Conservation (phyloP, 2,888 invertebrate species). For the Xestia rhomboidea region DNA sequence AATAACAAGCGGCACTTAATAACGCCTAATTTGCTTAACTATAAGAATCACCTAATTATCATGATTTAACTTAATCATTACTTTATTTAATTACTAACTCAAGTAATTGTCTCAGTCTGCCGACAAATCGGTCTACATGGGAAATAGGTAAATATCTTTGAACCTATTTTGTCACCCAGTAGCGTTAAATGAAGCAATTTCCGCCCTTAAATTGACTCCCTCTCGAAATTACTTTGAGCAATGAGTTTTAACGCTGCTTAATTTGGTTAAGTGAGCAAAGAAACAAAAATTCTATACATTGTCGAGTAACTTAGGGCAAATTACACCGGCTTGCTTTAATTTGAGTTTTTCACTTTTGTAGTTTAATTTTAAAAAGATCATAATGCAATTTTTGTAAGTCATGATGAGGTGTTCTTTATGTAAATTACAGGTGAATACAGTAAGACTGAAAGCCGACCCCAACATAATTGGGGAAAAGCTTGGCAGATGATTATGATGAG, state of each 20-base stretch:
- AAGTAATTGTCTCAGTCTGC: conserved; percentile 53
- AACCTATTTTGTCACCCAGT: conserved; percentile 77
- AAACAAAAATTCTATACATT: conserved; percentile 71
- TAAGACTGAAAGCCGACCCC: no score
- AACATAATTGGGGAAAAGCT: no score
- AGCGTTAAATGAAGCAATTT: conserved; percentile 83
- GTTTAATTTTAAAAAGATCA: conserved; percentile 1
- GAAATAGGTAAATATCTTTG: conserved; percentile 72
- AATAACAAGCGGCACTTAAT: conserved; percentile 48
- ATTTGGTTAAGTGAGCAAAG: conserved; percentile 75
- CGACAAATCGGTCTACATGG: conserved; percentile 58
- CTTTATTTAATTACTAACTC: conserved; percentile 55
- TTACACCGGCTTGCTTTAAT: conserved; percentile 52
- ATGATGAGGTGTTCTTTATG: no score
- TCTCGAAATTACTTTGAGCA: conserved; percentile 77
- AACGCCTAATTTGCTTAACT: conserved; percentile 56
- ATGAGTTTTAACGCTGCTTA: conserved; percentile 76
- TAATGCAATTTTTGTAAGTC: neutral
- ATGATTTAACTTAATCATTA: conserved; percentile 48
- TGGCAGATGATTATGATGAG: neutral
- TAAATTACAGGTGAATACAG: no score
- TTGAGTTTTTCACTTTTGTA: conserved; percentile 26
- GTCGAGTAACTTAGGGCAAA: conserved; percentile 59
- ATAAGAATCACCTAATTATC: conserved; percentile 52
- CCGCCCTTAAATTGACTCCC: conserved; percentile 81